phyloP scores from a whole-genome alignment of 2,797 vertebrate species.

The Anas acuta region DNA sequence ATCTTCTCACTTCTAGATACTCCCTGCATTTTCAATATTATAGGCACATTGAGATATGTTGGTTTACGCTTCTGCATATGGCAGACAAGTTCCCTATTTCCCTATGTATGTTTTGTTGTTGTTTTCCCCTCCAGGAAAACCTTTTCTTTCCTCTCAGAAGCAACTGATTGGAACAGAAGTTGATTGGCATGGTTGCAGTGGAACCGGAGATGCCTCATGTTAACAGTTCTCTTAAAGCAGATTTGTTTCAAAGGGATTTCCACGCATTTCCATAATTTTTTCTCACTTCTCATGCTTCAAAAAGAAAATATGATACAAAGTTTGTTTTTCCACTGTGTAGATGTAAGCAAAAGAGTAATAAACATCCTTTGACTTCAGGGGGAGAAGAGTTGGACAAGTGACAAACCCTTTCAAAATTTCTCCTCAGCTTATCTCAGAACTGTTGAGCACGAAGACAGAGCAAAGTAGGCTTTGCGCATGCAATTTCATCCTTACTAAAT shows the following conservation, averaged over 20 bases:
- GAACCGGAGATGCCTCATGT: background rate
- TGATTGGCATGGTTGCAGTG: background rate
- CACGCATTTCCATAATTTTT: background rate
- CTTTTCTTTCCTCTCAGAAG: background rate
- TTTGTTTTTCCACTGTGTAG: background rate
- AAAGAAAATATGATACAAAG: background rate
- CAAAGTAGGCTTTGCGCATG: background rate
- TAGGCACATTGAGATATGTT: background rate
- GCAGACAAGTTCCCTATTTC: background rate
- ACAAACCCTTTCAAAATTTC: background rate
- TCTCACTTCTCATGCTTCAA: background rate
- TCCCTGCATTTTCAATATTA: background rate
- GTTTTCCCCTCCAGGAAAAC: background rate
- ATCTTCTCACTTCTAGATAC: background rate
- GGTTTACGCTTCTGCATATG: background rate
- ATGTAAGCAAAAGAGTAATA: background rate
- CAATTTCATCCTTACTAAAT: background rate
- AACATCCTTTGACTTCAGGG: background rate
- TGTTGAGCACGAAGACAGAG: background rate
- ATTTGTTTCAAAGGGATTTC: background rate
- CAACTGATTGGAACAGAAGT: background rate
- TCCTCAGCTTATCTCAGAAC: background rate
- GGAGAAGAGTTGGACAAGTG: background rate
- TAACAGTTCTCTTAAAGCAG: background rate
- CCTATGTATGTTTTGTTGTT: background rate